Conservation (phyloP, 1,140 invertebrate species). For the Microplitis mediator region DNA sequence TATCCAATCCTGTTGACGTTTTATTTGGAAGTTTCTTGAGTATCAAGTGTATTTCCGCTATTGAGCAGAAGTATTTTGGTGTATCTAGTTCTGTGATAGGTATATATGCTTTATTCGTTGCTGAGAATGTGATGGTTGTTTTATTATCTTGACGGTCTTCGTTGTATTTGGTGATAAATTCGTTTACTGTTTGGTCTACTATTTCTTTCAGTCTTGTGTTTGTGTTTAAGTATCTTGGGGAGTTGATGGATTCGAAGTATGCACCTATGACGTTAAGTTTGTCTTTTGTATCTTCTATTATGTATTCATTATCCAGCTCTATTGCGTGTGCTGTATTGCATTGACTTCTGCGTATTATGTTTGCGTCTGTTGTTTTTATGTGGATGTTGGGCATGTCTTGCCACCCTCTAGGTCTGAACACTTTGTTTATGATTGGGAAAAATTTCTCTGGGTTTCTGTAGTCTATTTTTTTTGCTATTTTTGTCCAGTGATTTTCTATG, state of each 20-base stretch:
- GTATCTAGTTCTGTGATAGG: neutral
- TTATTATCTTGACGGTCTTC: neutral
- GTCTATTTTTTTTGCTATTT: slow-evolving; percentile 25
- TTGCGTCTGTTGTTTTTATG: neutral
- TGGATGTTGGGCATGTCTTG: neutral
- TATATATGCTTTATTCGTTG: slow-evolving; percentile 29
- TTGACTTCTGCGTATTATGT: neutral
- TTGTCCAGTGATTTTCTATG: slow-evolving; percentile 16
- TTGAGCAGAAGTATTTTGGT: neutral
- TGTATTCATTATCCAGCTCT: slow-evolving; percentile 6
- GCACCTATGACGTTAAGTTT: slow-evolving; percentile 19
- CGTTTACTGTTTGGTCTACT: neutral
- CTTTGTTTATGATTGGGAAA: slow-evolving; percentile 31
- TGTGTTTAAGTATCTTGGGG: slow-evolving; percentile 10
- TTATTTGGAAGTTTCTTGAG: slow-evolving; percentile 30
- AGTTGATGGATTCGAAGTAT: slow-evolving; percentile 21
- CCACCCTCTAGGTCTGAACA: slow-evolving; percentile 21
- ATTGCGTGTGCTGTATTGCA: neutral
- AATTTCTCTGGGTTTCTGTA: slow-evolving; percentile 20
- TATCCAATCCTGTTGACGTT: slow-evolving; percentile 26
- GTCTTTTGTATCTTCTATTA: slow-evolving; percentile 7
- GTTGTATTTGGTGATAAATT: slow-evolving; percentile 6
- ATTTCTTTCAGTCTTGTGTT: slow-evolving; percentile 9
- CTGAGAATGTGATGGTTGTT: neutral
- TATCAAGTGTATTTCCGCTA: slow-evolving; percentile 6